Evolutionary conservation across 2,797 vertebrate species (phyloP).

Genomic region (Ctenopoma multispine): DNA sequence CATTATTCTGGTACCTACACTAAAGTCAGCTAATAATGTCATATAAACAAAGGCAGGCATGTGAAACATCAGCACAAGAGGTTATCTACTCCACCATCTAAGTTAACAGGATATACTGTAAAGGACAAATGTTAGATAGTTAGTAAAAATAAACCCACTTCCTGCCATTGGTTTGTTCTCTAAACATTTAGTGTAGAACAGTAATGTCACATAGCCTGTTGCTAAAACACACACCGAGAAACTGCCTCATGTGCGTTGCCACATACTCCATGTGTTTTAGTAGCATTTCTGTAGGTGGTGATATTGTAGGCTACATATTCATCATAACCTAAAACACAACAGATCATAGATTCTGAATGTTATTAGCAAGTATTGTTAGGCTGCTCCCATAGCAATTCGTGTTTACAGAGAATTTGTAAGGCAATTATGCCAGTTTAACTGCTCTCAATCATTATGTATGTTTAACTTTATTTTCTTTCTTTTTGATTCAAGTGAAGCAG

Average conservation of each 20-base stretch:
- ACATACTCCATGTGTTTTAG: background rate
- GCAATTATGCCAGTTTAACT: background rate
- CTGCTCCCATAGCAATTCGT: slow-evolving; percentile 1
- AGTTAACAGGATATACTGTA: slow-evolving; percentile 50
- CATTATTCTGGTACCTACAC: slow-evolving; percentile 59
- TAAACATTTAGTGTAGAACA: slow-evolving; percentile 47
- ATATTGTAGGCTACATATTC: slow-evolving; percentile 11
- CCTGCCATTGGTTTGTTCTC: slow-evolving; percentile 46
- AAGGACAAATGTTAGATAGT: slow-evolving; percentile 23
- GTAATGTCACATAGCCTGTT: slow-evolving; percentile 30
- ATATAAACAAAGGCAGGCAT: slow-evolving; percentile 54
- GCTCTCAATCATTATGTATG: background rate
- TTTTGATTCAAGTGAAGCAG: slow-evolving; percentile 6
- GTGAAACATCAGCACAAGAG: slow-evolving; percentile 58
- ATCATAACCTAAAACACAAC: slow-evolving; percentile 7
- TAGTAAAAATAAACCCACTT: slow-evolving; percentile 54
- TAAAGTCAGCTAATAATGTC: slow-evolving; percentile 40
- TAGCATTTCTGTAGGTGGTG: slow-evolving; percentile 17
- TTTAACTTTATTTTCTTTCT: background rate
- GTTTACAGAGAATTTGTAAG: background rate
- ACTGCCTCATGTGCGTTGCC: background rate
- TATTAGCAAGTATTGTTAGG: slow-evolving; percentile 13
- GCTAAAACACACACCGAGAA: slow-evolving; percentile 15
- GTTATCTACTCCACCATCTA: slow-evolving; percentile 44
- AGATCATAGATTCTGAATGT: slow-evolving; percentile 12